phyloP scores from a whole-genome alignment of 1,140 invertebrate genomes.

The Solen grandis region DNA sequence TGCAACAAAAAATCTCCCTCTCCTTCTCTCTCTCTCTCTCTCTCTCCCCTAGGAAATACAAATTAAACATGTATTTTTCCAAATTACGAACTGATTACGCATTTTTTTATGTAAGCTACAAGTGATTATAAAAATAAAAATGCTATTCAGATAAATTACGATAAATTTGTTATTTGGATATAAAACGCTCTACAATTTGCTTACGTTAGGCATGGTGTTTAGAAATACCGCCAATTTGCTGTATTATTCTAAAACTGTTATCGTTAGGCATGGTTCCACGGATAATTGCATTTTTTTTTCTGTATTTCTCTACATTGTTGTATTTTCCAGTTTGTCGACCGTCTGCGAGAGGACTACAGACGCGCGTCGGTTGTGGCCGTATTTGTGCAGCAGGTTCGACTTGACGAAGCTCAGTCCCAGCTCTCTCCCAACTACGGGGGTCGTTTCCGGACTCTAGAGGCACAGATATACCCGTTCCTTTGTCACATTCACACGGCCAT shows the following conservation, averaged over 20 bases:
- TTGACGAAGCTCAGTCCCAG: not conserved
- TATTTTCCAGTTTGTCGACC: constrained; percentile 20
- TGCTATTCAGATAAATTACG: too few species aligned
- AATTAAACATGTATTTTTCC: too few species aligned
- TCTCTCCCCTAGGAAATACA: too few species aligned
- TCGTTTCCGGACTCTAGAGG: constrained; percentile 7
- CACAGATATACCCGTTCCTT: constrained; percentile 18
- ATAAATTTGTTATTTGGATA: too few species aligned
- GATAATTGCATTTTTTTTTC: not conserved
- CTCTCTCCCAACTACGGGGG: constrained; percentile 4
- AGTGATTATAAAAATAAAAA: too few species aligned
- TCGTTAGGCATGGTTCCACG: not conserved
- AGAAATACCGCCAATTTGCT: not conserved
- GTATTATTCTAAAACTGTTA: not conserved
- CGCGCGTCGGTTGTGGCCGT: constrained; percentile 7
- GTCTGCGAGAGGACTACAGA: constrained; percentile 22
- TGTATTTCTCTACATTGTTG: too few species aligned
- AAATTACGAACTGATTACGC: too few species aligned
- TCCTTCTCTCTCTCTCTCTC: too few species aligned
- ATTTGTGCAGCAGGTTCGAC: constrained; percentile 11
- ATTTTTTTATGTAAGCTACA: too few species aligned
- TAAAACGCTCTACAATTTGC: not conserved
- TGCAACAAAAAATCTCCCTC: too few species aligned
- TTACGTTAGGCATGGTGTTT: not conserved
- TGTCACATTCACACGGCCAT: constrained; percentile 23